Evolutionary conservation across 2,797 vertebrate genomes (phyloP), one percentile per base, ranked within the genome.

Genomic region (Vultur gryphus): DNA sequence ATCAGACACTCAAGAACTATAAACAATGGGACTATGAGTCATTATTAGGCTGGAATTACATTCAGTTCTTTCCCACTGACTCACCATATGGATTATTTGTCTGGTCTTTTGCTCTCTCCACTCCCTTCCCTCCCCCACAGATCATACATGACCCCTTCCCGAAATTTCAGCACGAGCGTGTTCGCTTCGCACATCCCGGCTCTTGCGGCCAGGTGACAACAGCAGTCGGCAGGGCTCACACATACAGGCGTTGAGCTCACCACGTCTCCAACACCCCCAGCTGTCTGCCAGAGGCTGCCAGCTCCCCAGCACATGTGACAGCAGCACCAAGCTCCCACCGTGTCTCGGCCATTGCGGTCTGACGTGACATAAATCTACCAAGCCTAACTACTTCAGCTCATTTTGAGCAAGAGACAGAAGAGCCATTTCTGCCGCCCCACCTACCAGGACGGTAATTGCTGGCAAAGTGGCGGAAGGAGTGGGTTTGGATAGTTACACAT

Each of bases 41-140:
- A 96, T 61, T 70, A 78, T 77, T 85, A 87, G 62, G 44, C 72
- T 91, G 79, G 73, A 94, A 81, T 81, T 79, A 57, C 65, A 37
- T 51, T 87, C 65, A 58, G 24, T 72, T 86, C 84, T 92, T 93
- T 95, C 92, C 54, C 92, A 92, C 89, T 94, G 94, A 93, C 66
- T 93, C 91, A 95, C 91, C 33, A 23, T 49, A 93, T 39, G 61
- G 78, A 71, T 93, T 58, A 48, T 39, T 95, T 89, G 88, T 62
- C 92, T 83, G 48, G 46, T 83, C 78, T 85, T 88, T 67, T 73
- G 57, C 89, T 73, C 82, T 76, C 39, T 61, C 58, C 26, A 9
- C 52, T 84, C 41, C 41, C 44, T 39, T 65, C 71, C 28, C 80
- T 80, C 85, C 62, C 48, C 20, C 37, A 49, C 33, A 33, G 39